Percentiles rank a stretch among this genome's conserved stretches.
phyloP scores from a whole-genome alignment of 2,797 vertebrate genomes.

The Miichthys miiuy region DNA sequence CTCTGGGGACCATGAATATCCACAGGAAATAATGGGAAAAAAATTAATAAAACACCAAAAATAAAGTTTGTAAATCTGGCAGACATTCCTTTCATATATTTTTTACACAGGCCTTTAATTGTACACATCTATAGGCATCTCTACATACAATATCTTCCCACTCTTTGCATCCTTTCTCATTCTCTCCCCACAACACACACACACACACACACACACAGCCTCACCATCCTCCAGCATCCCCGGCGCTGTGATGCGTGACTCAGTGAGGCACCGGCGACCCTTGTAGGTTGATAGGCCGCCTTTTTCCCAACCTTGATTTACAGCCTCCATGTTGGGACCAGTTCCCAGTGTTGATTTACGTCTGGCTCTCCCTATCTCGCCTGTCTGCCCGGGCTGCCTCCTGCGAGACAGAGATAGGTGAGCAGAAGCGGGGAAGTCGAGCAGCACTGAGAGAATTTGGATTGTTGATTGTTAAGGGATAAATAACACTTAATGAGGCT shows the following conservation, averaged over 20 bases:
- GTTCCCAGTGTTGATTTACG: conserved; percentile 77
- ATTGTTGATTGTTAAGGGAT: conserved; percentile 73
- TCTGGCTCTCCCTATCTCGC: conserved; percentile 60
- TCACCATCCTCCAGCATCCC: background rate
- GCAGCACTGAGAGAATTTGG: conserved; percentile 65
- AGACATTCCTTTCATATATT: background rate
- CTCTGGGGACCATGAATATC: conserved; percentile 13
- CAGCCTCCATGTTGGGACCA: conserved; percentile 52
- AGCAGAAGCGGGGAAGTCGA: conserved; percentile 61
- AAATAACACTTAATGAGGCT: conserved; percentile 73
- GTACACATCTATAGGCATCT: background rate
- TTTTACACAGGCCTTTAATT: background rate
- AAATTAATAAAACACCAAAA: background rate
- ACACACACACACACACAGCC: background rate
- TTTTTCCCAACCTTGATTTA: conserved; percentile 72
- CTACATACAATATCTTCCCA: background rate
- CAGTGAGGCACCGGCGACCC: conserved; percentile 36
- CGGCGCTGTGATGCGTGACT: conserved; percentile 25
- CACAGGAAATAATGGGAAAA: background rate
- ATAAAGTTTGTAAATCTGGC: background rate
- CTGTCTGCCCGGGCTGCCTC: conserved; percentile 67
- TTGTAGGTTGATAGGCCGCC: conserved; percentile 46
- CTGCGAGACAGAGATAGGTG: conserved; percentile 76
- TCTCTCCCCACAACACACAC: background rate
- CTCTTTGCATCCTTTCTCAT: background rate